Evolutionary conservation across 2,113 vertebrate genomes (phyloP).

Genomic region (Chionomys nivalis): DNA sequence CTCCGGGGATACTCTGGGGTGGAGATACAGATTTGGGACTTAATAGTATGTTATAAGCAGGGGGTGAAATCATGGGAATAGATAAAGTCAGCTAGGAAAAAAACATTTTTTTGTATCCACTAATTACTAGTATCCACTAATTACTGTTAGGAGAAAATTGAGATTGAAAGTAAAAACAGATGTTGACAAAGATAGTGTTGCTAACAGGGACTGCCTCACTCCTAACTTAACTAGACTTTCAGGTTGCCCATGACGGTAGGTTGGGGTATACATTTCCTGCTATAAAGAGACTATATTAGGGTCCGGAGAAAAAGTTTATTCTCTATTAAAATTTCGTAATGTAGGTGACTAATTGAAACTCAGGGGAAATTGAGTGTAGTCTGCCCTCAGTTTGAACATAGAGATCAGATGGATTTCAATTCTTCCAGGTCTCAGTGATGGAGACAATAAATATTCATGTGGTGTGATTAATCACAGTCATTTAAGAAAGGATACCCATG

Average conservation of each 20-base stretch:
- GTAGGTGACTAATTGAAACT: conserved; percentile 23
- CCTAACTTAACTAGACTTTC: neutral
- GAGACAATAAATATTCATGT: conserved; percentile 38
- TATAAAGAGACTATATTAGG: conserved; percentile 9
- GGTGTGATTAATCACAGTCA: conserved; percentile 48
- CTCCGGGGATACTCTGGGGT: conserved; percentile 38
- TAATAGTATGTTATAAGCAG: conserved; percentile 44
- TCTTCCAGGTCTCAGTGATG: conserved; percentile 33
- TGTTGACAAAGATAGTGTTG: conserved; percentile 28
- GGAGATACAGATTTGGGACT: conserved; percentile 58
- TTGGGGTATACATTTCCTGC: neutral
- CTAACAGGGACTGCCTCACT: neutral
- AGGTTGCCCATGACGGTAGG: neutral
- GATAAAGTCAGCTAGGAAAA: conserved; percentile 44
- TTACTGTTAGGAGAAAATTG: conserved; percentile 63
- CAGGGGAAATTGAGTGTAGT: conserved; percentile 1
- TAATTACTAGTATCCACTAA: conserved; percentile 48
- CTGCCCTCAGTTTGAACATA: neutral
- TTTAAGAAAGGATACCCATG: conserved; percentile 21
- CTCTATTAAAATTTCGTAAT: neutral
- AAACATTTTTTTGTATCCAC: neutral
- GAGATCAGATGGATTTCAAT: neutral
- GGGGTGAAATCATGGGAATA: conserved; percentile 74
- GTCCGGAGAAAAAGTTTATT: neutral
- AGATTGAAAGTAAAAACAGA: conserved; percentile 49